Evolutionary conservation across 2,797 vertebrate species (phyloP).

Genomic region (Mormyrops boulengeri): DNA sequence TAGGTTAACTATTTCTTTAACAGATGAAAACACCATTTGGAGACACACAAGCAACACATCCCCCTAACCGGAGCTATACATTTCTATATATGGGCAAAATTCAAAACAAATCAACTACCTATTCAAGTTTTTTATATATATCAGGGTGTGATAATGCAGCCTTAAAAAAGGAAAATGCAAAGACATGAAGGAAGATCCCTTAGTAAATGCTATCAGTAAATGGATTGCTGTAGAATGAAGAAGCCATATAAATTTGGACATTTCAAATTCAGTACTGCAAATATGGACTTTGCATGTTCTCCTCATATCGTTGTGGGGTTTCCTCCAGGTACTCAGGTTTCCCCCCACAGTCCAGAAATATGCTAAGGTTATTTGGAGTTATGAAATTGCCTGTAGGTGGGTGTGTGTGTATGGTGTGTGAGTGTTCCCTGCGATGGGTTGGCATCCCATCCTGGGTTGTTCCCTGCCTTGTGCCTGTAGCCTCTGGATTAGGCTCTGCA

Average conservation of each 20-base stretch:
- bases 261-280: not conserved
- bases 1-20: slow-evolving; percentile 32
- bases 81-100: not conserved
- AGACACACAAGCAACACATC: not conserved
- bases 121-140: not conserved
- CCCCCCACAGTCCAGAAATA: not conserved
- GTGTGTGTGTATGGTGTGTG: not conserved
- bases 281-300: not conserved
- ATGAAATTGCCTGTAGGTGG: not conserved
- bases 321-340: not conserved
- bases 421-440: not conserved
- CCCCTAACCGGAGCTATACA: not conserved
- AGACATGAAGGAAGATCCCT: not conserved
- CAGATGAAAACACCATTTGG: not conserved
- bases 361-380: not conserved
- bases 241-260: not conserved
- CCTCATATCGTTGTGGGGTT: not conserved
- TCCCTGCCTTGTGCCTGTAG: not conserved
- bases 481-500: not conserved
- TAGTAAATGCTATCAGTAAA: not conserved
- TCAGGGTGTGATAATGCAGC: not conserved
- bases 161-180: not conserved
- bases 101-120: not conserved
- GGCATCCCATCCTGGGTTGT: too few species aligned
- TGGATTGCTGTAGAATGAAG: not conserved